These are phyloP conservation scores for Albula goreensis DNA, from an alignment of 2,113 vertebrate species.

Conservation along the genomic window DNA sequence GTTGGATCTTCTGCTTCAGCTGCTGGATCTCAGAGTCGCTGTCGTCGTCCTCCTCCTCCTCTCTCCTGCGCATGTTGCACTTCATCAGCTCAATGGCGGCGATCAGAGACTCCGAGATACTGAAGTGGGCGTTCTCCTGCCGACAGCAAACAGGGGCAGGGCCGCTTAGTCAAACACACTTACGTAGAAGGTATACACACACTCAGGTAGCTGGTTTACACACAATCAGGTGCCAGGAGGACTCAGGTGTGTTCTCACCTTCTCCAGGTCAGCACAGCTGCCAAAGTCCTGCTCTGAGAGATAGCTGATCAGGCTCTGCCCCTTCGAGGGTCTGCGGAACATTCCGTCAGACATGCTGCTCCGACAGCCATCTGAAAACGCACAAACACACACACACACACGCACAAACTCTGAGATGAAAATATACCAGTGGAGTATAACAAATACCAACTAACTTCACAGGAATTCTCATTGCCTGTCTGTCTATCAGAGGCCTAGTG, in stretches of 20 bases:
- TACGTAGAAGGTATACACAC: too few species aligned
- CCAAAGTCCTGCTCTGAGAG: slow-evolving; percentile 98
- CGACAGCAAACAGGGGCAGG: background rate
- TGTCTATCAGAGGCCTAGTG: too few species aligned
- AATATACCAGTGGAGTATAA: too few species aligned
- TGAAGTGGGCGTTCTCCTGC: slow-evolving; percentile 98
- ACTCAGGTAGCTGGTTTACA: too few species aligned
- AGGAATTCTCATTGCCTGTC: too few species aligned
- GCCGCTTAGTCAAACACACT: too few species aligned
- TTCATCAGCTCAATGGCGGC: slow-evolving; percentile 98
- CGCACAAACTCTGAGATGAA: background rate
- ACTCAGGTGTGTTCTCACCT: slow-evolving; percentile 65
- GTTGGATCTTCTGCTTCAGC: slow-evolving; percentile 93
- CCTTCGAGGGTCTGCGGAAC: slow-evolving; percentile 92
- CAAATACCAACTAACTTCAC: too few species aligned
- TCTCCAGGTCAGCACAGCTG: slow-evolving; percentile 97
- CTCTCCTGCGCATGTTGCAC: slow-evolving; percentile 84
- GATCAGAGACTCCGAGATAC: slow-evolving; percentile 95
- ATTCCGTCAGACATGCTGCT: slow-evolving; percentile 78
- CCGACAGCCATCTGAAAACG: slow-evolving; percentile 74
- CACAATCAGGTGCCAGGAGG: too few species aligned
- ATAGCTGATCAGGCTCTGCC: slow-evolving; percentile 98
- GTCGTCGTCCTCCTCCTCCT: slow-evolving; percentile 81
- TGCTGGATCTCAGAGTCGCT: slow-evolving; percentile 94
- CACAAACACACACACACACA: slow-evolving; percentile 15